Percentiles rank a stretch among this genome's conserved stretches.
Conservation (phyloP, 2,113 vertebrate species). For the Orcinus orca region DNA sequence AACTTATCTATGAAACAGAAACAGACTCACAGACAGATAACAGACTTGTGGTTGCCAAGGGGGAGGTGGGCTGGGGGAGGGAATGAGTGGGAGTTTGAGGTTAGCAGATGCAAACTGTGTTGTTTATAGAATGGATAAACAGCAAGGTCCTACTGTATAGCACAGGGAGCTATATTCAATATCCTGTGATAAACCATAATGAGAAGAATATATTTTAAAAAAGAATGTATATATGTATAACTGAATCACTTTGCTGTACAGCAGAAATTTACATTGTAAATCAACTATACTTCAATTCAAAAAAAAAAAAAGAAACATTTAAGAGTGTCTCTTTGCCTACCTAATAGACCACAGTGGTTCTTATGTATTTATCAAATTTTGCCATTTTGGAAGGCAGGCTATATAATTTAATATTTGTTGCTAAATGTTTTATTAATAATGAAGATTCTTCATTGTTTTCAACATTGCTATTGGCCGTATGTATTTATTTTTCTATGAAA, state of each 20-base stretch:
- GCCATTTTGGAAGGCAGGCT: background rate
- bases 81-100: background rate
- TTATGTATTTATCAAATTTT: background rate
- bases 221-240: background rate
- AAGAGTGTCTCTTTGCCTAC: background rate
- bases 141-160: background rate
- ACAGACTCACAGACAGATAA: background rate
- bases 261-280: background rate
- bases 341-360: background rate
- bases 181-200: background rate
- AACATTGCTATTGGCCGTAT: background rate
- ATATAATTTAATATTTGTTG: background rate
- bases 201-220: background rate
- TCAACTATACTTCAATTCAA: too few species aligned
- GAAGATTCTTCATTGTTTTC: background rate
- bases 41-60: background rate
- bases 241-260: background rate
- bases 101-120: background rate
- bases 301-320: background rate
- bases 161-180: background rate
- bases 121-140: background rate
- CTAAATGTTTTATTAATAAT: background rate
- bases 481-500: background rate
- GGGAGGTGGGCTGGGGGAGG: background rate
- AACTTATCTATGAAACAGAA: background rate